Base-by-base conservation (phyloP, 2,797 vertebrate genomes). In the Gymnothorax javanicus region DNA sequence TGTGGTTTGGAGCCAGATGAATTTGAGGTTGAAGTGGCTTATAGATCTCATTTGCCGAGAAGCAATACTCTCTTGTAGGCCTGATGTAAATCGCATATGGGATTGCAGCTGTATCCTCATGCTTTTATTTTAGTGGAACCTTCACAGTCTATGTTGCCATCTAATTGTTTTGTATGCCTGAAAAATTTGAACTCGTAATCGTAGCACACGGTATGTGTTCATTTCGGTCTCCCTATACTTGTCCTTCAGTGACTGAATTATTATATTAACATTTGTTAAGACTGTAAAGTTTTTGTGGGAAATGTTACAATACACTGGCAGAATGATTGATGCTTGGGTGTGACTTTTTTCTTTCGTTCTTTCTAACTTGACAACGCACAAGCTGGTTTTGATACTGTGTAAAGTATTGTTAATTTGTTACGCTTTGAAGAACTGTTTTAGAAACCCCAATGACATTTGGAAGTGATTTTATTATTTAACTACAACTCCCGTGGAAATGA, bases 131-230 rank as follows among this genome's bases (percentile, higher is more conserved):
- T 50, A 13, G 11, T 77, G 73, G 11, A 77, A 77, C 43, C 25
- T 79, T 79, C 75, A 79, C 50, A 54, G 50, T 54, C 23, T 15
- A 9, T 79, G 50, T 52, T 54, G 50, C 50, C 50, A 33, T 43
- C 27, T 75, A 33, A 75, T 75, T 75, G 50, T 79, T 75, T 79
- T 50, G 73, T 77, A 33, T 77, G 73, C 33, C 43, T 50, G 52
- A 20, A 62, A 79, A 54, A 52, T 52, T 79, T 79, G 43, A 23
- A 79, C 50, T 23, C 8, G 5, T 52, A 50, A 79, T 23, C 20
- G 20, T 79, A 54, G 52, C 43, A 52, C 71, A 50, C 27, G 50
- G 7, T 75, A 50, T 73, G 8, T 75, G 71, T 50, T 15, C 71
- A 43, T 33, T 50, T 75, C 50, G 1, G 13, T 13, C 71, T 75